Evolutionary conservation across 2,113 vertebrate genomes (phyloP), one percentile per base, ranked within the genome.

Genomic region (Uria lomvia): DNA sequence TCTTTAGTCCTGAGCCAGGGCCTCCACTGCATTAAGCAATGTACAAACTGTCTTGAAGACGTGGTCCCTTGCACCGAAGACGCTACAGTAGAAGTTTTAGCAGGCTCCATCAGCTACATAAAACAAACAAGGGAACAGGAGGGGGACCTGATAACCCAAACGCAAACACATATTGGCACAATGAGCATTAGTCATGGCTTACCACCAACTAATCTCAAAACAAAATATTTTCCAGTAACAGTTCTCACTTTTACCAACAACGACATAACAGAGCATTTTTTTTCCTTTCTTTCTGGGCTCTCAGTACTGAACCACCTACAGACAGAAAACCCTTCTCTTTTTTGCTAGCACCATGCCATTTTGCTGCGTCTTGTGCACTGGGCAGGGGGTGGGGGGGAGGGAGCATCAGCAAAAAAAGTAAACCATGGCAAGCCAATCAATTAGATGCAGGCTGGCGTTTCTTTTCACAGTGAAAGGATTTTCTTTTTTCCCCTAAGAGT

Each of bases 241-340:
- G 40, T 94, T 95, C 78, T 95, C 75, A 90, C 91, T 96, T 95
- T 95, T 96, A 96, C 71, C 87, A 94, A 84, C 26, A 77, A 66
- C 18, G 15, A 94, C 13, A 38, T 34, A 83, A 90, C n/a, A 65
- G 21, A 86, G 26, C 15, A 2, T 40, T 65, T 49, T 38, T 66
- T 22, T 27, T 47, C 29, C 22, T 10, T 24, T 24, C 63, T 66
- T 66, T 66, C 29, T 77, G 19, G 11, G 26, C 23, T 89, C 52
- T 95, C 70, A 43, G 52, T 63, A 87, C 65, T 59, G 65, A 95
- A 86, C 68, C 56, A 94, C 76, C 91, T 91, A 94, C 86, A 65
- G 83, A 65, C 2, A 92, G 76, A 91, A 94, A 93, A 52, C 5
- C 14, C 29, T 86, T 78, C 49, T 74, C n/a, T 47, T 34, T 84